These are phyloP conservation scores for Peromyscus aztecus DNA, from an alignment of 2,797 vertebrate genomes.

Conservation along the genomic window DNA sequence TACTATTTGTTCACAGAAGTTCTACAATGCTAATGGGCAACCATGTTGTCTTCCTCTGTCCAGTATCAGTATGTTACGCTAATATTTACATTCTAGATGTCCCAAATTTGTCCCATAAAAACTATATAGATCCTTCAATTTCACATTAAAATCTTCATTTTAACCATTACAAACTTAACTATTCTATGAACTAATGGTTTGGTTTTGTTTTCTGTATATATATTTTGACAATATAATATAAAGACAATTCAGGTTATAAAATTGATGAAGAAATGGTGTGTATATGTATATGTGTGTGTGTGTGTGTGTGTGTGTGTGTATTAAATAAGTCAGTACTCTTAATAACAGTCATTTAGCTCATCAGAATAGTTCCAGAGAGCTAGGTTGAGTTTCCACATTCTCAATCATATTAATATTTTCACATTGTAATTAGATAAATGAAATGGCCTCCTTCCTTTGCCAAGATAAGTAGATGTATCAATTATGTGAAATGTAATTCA, in stretches of 20 bases:
- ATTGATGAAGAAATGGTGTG: not conserved
- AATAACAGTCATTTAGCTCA: slow-evolving; percentile 41
- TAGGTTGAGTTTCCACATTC: not conserved
- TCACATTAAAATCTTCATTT: not conserved
- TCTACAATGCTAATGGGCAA: not conserved
- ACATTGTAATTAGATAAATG: slow-evolving; percentile 62
- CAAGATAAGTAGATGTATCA: slow-evolving; percentile 72
- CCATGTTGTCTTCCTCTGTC: not conserved
- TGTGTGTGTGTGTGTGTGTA: not conserved
- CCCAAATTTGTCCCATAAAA: not conserved
- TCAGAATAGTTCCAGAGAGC: slow-evolving; percentile 22
- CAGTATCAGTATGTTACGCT: not conserved
- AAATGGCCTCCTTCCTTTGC: slow-evolving; percentile 65
- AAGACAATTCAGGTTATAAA: not conserved
- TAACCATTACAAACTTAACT: slow-evolving; percentile 16
- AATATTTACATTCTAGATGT: not conserved
- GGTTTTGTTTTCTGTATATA: slow-evolving; percentile 25
- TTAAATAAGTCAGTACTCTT: slow-evolving; percentile 49
- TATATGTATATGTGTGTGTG: not conserved
- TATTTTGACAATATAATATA: no score
- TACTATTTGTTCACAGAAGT: not conserved
- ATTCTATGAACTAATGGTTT: not conserved
- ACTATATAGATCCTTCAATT: not conserved
- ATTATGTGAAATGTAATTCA: slow-evolving; percentile 74
- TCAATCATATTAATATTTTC: slow-evolving; percentile 45